These are phyloP conservation scores for Argyrosomus japonicus DNA, from an alignment of 2,113 vertebrate species.

Conservation along the genomic window DNA sequence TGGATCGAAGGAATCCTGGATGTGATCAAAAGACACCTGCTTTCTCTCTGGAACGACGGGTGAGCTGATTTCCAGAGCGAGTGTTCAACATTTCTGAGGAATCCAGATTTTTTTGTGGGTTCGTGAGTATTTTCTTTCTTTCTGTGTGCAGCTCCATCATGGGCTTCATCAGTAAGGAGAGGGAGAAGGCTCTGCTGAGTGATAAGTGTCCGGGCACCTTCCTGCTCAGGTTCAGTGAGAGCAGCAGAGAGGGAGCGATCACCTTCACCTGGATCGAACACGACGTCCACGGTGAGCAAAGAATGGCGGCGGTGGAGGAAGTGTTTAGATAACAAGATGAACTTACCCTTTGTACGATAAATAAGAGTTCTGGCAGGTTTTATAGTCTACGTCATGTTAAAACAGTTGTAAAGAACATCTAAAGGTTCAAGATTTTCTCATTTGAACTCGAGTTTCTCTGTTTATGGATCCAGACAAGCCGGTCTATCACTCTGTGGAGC, in stretches of 20 bases:
- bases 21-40: slow-evolving; percentile 95
- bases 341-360: too few relatives aligned
- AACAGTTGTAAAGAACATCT: too few relatives aligned
- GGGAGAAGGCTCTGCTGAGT: slow-evolving; percentile 88
- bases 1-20: slow-evolving; percentile 99
- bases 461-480: slow-evolving; percentile 78
- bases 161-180: slow-evolving; percentile 97
- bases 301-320: too few relatives aligned
- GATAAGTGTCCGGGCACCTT: slow-evolving; percentile 91
- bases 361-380: too few relatives aligned
- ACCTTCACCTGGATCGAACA: slow-evolving; percentile 98
- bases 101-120: not conserved
- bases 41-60: slow-evolving; percentile 98
- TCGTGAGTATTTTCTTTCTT: not conserved
- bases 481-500: slow-evolving; percentile 93
- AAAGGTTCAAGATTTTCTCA: too few relatives aligned
- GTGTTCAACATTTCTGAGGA: not conserved
- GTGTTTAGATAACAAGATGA: too few relatives aligned
- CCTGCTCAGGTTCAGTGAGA: slow-evolving; percentile 96
- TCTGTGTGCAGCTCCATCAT: slow-evolving; percentile 88
- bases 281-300: slow-evolving; percentile 84
- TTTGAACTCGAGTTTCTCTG: not conserved
- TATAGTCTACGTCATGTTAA: too few relatives aligned
- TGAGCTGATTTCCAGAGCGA: slow-evolving; percentile 56
- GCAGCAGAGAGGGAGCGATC: slow-evolving; percentile 95